A percentile compares a stretch with the other conserved stretches of the same genome.
Evolutionary conservation across 2,888 invertebrate species (phyloP).

Genomic region (Pristionchus exspectatus): DNA sequence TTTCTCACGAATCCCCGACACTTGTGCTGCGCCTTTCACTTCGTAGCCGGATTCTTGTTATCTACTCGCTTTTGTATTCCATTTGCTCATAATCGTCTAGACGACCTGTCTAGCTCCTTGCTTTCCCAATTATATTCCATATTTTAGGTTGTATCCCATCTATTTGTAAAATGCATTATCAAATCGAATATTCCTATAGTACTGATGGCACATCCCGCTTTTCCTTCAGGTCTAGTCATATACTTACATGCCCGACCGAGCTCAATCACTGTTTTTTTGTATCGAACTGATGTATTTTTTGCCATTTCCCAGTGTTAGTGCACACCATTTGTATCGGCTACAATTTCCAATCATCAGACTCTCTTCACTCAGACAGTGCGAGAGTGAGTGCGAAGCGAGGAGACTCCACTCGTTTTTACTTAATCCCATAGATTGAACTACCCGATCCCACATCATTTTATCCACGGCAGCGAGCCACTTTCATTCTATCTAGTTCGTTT

Average conservation of each 20-base stretch:
- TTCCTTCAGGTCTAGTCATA: slow-evolving; percentile 26
- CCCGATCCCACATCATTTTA: not conserved
- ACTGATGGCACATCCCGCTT: not conserved
- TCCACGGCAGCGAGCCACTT: not conserved
- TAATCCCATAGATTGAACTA: too few relatives aligned
- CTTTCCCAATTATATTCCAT: too few relatives aligned
- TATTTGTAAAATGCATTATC: not conserved
- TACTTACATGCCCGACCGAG: not conserved
- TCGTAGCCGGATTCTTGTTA: not conserved
- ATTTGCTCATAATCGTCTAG: too few relatives aligned
- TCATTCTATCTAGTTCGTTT: not conserved
- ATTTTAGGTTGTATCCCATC: not conserved
- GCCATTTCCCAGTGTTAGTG: not conserved
- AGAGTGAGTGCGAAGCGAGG: too few relatives aligned
- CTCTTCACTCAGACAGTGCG: too few relatives aligned
- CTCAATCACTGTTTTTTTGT: not conserved
- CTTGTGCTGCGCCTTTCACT: not conserved
- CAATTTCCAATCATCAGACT: too few relatives aligned
- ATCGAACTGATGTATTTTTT: not conserved
- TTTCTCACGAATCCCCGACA: too few relatives aligned
- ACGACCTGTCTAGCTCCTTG: too few relatives aligned
- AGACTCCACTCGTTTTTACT: too few relatives aligned
- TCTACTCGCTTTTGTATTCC: not conserved
- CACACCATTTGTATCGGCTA: not conserved
- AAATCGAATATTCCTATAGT: not conserved